A percentile compares a stretch with the other conserved stretches of the same genome.
These are phyloP conservation scores for Falco columbarius DNA, from an alignment of 2,797 vertebrate genomes.

Conservation along the genomic window DNA sequence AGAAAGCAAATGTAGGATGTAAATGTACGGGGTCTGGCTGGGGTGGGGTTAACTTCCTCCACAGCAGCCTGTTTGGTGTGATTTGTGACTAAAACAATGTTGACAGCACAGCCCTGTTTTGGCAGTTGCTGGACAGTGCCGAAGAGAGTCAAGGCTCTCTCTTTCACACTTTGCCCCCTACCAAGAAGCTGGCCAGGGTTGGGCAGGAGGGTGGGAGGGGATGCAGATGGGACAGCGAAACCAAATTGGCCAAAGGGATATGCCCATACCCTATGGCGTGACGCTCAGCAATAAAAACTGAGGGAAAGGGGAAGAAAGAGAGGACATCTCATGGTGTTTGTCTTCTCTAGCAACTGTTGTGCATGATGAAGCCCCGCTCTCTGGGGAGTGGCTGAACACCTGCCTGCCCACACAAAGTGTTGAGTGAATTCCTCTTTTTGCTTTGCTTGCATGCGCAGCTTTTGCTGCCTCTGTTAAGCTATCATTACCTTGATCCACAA, in stretches of 20 bases:
- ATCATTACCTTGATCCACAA: not conserved
- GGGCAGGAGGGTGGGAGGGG: not conserved
- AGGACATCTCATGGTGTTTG: not conserved
- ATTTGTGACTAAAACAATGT: not conserved
- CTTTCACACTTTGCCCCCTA: not conserved
- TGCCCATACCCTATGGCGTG: accelerated
- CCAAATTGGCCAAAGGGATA: not conserved
- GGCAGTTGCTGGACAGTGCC: not conserved
- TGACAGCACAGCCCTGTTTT: not conserved
- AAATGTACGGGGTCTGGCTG: not conserved
- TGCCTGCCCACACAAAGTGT: not conserved
- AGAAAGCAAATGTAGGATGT: not conserved
- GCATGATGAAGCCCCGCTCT: not conserved
- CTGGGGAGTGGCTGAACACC: not conserved
- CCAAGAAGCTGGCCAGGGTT: not conserved
- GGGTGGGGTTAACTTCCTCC: not conserved
- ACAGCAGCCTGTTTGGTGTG: not conserved
- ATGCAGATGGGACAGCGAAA: not conserved
- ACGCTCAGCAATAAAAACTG: not conserved
- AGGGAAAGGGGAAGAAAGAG: not conserved
- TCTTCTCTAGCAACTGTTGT: not conserved
- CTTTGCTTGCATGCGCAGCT: not conserved
- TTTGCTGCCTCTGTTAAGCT: not conserved
- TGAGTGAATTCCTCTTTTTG: not conserved
- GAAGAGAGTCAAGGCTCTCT: not conserved